A percentile compares a stretch with the other conserved stretches of the same genome.
Conservation (phyloP, 2,113 vertebrate genomes). For the Laticauda colubrina region DNA sequence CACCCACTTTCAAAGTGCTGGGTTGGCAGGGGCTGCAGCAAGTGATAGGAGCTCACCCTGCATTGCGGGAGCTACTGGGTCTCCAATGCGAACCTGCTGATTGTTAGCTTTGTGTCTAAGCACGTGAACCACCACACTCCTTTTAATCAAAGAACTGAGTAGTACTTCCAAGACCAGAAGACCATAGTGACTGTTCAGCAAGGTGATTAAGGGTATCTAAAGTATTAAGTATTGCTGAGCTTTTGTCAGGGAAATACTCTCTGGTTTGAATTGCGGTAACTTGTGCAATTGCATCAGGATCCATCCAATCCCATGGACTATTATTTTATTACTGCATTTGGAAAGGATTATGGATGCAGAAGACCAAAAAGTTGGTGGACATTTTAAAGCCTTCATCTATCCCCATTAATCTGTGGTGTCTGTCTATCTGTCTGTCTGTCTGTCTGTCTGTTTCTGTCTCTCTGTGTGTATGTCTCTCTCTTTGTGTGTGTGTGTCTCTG, state of each 20-base stretch:
- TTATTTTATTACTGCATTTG: background rate
- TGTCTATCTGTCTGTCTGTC: background rate
- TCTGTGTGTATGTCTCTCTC: background rate
- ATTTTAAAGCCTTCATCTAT: background rate
- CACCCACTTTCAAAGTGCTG: too few relatives aligned
- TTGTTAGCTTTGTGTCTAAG: background rate
- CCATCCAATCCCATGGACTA: background rate
- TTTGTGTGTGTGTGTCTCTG: too few relatives aligned
- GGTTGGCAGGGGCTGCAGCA: background rate
- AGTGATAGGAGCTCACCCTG: background rate
- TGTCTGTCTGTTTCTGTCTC: background rate
- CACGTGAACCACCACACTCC: background rate
- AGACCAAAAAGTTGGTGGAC: background rate
- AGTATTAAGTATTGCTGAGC: background rate
- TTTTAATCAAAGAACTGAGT: background rate
- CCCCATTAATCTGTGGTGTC: background rate
- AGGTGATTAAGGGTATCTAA: background rate
- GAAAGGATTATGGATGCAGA: background rate
- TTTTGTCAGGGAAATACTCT: background rate
- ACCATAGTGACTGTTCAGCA: background rate
- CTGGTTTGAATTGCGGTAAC: background rate
- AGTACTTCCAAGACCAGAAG: background rate
- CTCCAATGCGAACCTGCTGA: background rate
- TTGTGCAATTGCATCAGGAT: too few relatives aligned
- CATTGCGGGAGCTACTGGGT: background rate